Evolutionary conservation across 1,140 invertebrate genomes (phyloP), one percentile per base, ranked within the genome.

Genomic region (Euwallacea fornicatus): DNA sequence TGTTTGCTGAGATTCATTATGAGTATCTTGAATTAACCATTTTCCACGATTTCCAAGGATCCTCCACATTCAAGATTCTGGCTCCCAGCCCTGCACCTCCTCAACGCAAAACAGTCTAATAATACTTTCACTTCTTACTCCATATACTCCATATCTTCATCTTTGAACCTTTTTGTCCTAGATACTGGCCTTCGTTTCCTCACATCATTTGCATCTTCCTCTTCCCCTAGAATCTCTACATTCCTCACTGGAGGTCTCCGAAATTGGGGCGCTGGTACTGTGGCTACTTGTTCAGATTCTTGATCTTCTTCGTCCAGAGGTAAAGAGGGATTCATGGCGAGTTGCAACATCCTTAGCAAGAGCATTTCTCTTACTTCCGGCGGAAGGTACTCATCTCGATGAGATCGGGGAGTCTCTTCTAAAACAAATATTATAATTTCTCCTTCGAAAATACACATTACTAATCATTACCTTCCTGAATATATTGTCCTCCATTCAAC

Each of bases 321-420:
- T 54, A 85, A 84, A 73, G 88, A 87, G 1, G 87, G 85, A 75
- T 87, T 88, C 61, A 90, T 89, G 0, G 88, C 89, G 15, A 90
- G 74, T 73, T 90, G 87, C 4, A 91, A 78, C 89, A 91, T 90
- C 74, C 88, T 86, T 59, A 90, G 74, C 6, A 91, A 75, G 15
- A 91, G 78, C 72, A 89, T 88, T 79, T 91, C 89, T 47, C 89
- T 81, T 7, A 90, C 86, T 42, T 89, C 86, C 0, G 87, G 82
- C 8, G 89, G 89, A 11, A 90, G 74, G 73, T 87, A 88, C 73
- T 90, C 87, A 61, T 85, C 84, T 16, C 21, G 21, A 33, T 33
- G 21, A 33, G 21, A 33, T 33, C 4, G 21, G 1, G 21, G 21
- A 33, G 21, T 33, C 21, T 7, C 55, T 21, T 33, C 55, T 58